These are phyloP conservation scores for Varroa destructor DNA, from an alignment of 1,140 invertebrate species.

Conservation along the genomic window DNA sequence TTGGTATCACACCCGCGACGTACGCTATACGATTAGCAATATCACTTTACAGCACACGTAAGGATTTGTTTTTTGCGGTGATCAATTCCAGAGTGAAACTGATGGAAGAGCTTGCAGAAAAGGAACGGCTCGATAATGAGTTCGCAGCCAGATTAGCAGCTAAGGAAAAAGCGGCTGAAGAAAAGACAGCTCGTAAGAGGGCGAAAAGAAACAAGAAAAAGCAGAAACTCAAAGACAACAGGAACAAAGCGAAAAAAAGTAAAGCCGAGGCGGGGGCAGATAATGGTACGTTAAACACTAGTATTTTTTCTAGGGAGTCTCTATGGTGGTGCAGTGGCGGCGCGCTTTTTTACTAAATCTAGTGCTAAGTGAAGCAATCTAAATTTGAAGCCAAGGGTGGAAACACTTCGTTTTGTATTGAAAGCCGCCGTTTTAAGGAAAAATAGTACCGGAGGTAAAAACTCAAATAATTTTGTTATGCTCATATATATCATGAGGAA, in stretches of 20 bases:
- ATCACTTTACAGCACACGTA: too few relatives aligned
- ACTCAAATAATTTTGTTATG: too few relatives aligned
- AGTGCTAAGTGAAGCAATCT: background rate
- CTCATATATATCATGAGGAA: too few relatives aligned
- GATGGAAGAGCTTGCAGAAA: conserved; percentile 70
- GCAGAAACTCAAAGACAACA: conserved; percentile 34
- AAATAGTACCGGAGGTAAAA: too few relatives aligned
- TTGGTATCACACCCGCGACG: too few relatives aligned
- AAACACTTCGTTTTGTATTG: too few relatives aligned
- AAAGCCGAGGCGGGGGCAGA: background rate
- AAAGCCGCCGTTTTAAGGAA: too few relatives aligned
- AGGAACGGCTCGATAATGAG: conserved; percentile 61
- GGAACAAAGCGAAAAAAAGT: conserved; percentile 32
- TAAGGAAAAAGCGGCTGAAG: conserved; percentile 59
- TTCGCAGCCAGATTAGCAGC: conserved; percentile 67
- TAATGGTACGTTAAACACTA: background rate
- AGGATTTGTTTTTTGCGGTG: too few relatives aligned
- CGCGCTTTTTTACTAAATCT: background rate
- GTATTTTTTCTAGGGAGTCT: background rate
- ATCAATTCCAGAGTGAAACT: conserved; percentile 61
- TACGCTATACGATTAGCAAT: too few relatives aligned
- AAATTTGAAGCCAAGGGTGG: background rate
- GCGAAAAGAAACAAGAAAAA: conserved; percentile 49
- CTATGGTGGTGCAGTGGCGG: background rate
- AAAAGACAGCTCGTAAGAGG: conserved; percentile 67